Base-by-base conservation (phyloP, 2,888 invertebrate genomes). In the Ornithoptera priamus region DNA sequence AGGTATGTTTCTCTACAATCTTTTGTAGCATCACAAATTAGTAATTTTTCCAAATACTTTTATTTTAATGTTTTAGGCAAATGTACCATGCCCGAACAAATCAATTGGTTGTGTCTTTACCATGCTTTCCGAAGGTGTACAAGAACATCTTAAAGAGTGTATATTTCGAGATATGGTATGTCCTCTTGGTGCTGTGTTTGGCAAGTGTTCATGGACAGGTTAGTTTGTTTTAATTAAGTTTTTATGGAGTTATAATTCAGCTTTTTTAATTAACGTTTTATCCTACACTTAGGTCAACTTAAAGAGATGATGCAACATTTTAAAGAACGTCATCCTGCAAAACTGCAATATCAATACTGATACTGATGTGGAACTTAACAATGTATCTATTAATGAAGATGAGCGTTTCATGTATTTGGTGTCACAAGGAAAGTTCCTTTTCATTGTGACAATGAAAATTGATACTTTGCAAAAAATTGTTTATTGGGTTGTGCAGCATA, bases 121-220 rank as follows among this genome's bases (percentile, higher is more conserved):
- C 7, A 81, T 89, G 84, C 65, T 76, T 22, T 70, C 79, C 2
- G 63, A 58, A 12, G 84, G 85, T 1, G 58, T 87, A 30, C 86
- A 88, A 5, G 84, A 87, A 8, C 92, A 92, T 75, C 75, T 88
- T 15, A 88, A 88, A 71, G 90, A 92, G 74, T 92, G 92, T 72
- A 88, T 90, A 62, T 92, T 87, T 75, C 83, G 91, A 42, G 81
- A 81, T 56, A 87, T 91, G 85, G 81, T 83, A 2, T 92, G 92
- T 72, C 92, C 92, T 1, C 76, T 89, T 18, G 87, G 89, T 0
- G 75, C 77, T 24, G 86, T 87, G 15, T 88, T 90, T 71, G 90
- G 91, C 7, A 85, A 82, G 73, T 92, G 92, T 78, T 89, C 88
- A 36, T 92, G 92, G 92, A 83, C 78, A 71, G 92, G 92, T 92